Conservation (phyloP, 2,888 invertebrate genomes). For the Hydrotaea cyrtoneurina region DNA sequence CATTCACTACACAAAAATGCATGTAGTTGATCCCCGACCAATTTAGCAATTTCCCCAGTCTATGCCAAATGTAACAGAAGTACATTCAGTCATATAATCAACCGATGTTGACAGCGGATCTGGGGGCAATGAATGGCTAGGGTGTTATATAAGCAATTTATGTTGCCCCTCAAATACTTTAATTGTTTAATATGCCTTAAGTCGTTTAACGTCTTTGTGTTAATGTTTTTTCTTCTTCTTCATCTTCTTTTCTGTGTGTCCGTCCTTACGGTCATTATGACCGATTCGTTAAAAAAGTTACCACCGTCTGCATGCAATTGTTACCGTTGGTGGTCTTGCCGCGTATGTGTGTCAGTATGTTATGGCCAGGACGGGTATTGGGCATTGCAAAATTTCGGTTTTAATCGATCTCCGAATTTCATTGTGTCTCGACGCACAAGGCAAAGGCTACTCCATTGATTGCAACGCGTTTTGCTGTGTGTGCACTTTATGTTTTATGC, state of each 20-base stretch:
- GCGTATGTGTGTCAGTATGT: conserved; percentile 44
- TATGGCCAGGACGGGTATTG: not conserved
- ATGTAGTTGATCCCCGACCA: too few species aligned
- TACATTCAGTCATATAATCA: too few species aligned
- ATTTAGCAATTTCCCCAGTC: too few species aligned
- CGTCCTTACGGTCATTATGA: not conserved
- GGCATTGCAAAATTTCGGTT: conserved; percentile 28
- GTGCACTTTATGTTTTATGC: conserved; percentile 28
- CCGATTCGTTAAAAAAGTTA: conserved; percentile 32
- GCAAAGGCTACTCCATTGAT: conserved; percentile 53
- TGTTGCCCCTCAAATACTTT: not conserved
- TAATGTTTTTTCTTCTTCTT: not conserved
- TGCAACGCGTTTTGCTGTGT: conserved; percentile 43
- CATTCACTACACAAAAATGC: too few species aligned
- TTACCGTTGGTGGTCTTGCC: too few species aligned
- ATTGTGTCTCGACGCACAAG: conserved; percentile 42
- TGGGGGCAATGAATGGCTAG: too few species aligned
- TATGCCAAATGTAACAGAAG: too few species aligned
- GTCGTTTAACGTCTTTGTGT: conserved; percentile 4
- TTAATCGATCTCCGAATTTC: conserved; percentile 54
- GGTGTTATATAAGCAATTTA: not conserved
- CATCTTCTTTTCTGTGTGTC: not conserved
- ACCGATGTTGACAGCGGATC: too few species aligned
- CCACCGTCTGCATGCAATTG: too few species aligned
- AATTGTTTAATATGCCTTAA: not conserved